phyloP scores from a whole-genome alignment of 2,113 vertebrate genomes.

The Acinonyx jubatus region DNA sequence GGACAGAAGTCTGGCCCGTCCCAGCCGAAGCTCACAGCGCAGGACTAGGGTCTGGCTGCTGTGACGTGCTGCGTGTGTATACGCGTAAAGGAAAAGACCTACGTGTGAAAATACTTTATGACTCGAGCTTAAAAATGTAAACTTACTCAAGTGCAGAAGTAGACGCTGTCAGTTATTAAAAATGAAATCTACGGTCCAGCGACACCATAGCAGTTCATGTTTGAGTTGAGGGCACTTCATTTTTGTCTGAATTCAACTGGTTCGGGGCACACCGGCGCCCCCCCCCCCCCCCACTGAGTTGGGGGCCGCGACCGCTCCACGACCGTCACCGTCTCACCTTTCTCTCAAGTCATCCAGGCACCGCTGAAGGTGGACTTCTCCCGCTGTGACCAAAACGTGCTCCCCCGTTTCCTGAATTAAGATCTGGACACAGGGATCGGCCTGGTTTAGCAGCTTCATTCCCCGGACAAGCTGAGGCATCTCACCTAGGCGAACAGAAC shows the following conservation, averaged over 20 bases:
- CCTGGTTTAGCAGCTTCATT: slow-evolving; percentile 98
- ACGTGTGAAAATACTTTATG: not conserved
- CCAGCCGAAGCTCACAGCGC: not conserved
- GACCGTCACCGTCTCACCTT: slow-evolving; percentile 84
- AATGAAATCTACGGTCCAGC: slow-evolving; percentile 34
- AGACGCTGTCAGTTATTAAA: slow-evolving; percentile 59
- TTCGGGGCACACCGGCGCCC: slow-evolving; percentile 49
- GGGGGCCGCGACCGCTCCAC: slow-evolving; percentile 40
- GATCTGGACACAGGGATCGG: slow-evolving; percentile 96
- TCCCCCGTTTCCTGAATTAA: slow-evolving; percentile 98
- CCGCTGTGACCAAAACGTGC: slow-evolving; percentile 96
- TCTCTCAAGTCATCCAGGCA: slow-evolving; percentile 96
- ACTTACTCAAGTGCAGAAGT: not conserved
- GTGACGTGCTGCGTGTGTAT: not conserved
- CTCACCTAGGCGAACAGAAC: slow-evolving; percentile 87
- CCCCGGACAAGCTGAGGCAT: slow-evolving; percentile 96
- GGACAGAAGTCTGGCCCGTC: not conserved
- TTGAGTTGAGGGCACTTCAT: not conserved
- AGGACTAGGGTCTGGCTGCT: not conserved
- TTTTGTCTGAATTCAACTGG: slow-evolving; percentile 46
- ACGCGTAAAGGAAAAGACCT: not conserved
- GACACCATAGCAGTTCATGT: not conserved
- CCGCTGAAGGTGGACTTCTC: slow-evolving; percentile 97
- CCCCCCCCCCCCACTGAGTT: not conserved
- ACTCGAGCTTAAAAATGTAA: slow-evolving; percentile 22